Evolutionary conservation across 2,797 vertebrate species (phyloP).

Genomic region (Anolis apletophallus): DNA sequence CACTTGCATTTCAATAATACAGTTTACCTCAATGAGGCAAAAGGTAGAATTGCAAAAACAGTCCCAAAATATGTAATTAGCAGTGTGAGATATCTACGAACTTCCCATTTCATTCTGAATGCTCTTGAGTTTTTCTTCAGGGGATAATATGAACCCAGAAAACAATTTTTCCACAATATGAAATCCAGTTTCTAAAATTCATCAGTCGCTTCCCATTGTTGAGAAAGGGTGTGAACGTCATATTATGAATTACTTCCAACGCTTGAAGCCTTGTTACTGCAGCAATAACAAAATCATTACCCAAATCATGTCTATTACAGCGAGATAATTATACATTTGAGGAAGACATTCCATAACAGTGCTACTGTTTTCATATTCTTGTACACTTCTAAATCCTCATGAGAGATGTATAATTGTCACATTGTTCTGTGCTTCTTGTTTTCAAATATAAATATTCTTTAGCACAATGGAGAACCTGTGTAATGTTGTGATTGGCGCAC

Average conservation of each 20-base stretch:
- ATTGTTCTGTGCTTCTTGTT: background rate
- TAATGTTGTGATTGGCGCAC: background rate
- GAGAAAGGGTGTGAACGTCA: background rate
- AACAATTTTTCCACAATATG: background rate
- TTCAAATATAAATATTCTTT: background rate
- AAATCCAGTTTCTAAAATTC: background rate
- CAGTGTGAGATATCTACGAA: background rate
- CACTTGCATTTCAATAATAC: background rate
- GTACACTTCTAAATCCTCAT: background rate
- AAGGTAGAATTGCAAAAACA: background rate
- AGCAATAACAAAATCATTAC: background rate
- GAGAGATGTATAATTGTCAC: background rate
- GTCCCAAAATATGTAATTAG: background rate
- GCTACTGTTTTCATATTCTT: slow-evolving; percentile 4
- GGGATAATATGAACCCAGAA: background rate
- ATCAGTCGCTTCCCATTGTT: background rate
- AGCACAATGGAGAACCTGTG: background rate
- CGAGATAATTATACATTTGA: slow-evolving; percentile 4
- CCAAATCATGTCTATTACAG: background rate
- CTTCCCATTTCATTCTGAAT: background rate
- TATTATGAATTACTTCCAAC: background rate
- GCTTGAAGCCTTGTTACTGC: background rate
- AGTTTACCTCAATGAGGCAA: background rate
- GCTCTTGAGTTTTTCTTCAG: background rate
- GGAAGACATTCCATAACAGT: background rate